Evolutionary conservation across 2,888 invertebrate genomes (phyloP).

Genomic region (Synanthedon andrenaeformis): DNA sequence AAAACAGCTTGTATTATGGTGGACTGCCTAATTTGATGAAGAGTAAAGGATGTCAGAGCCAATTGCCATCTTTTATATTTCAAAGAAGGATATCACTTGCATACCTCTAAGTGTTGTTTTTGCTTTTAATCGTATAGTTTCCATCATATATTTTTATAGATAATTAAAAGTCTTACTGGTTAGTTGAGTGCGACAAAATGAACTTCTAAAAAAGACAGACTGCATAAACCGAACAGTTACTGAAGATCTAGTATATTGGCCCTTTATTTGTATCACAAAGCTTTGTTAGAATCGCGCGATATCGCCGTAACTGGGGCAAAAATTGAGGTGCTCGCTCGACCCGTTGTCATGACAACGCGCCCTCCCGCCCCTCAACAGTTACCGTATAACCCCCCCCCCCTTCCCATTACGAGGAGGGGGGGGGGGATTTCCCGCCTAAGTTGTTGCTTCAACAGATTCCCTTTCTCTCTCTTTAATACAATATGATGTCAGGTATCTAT

Average conservation of each 20-base stretch:
- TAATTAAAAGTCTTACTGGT: no score
- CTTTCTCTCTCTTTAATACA: background rate
- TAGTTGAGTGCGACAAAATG: no score
- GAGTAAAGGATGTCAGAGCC: no score
- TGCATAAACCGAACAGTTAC: no score
- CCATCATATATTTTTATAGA: no score
- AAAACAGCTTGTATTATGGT: no score
- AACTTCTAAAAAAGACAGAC: no score
- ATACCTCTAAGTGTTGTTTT: no score
- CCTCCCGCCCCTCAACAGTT: slow-evolving; percentile 6
- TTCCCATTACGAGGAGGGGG: slow-evolving; percentile 4
- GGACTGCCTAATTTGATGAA: no score
- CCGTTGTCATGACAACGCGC: slow-evolving; percentile 33
- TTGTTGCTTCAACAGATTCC: slow-evolving; percentile 7
- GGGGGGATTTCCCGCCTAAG: background rate
- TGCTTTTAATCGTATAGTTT: no score
- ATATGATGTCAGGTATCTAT: background rate
- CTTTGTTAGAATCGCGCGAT: slow-evolving; percentile 26
- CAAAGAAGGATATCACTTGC: no score
- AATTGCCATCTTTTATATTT: no score
- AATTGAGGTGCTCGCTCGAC: slow-evolving; percentile 33
- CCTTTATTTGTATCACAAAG: slow-evolving; percentile 11
- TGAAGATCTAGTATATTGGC: background rate
- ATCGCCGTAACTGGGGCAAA: slow-evolving; percentile 47
- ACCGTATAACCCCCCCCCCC: slow-evolving; percentile 3